phyloP scores from a whole-genome alignment of 2,797 vertebrate species.

The Columba guinea region DNA sequence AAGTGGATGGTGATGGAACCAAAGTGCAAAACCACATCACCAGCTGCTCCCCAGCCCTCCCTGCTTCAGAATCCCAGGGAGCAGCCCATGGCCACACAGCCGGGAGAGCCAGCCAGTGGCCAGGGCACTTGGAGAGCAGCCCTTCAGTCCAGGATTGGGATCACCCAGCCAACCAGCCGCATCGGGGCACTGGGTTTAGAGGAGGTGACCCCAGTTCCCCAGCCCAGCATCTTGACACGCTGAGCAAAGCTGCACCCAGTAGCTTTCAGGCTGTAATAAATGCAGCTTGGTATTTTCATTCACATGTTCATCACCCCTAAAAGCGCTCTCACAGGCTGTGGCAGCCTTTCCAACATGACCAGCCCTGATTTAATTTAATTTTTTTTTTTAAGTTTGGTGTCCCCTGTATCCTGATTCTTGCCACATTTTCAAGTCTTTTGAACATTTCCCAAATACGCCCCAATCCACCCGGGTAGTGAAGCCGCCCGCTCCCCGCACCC shows the following conservation, averaged over 20 bases:
- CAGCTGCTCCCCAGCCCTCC: background rate
- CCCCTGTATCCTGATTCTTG: background rate
- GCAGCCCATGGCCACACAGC: background rate
- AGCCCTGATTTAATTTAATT: background rate
- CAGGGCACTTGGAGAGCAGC: background rate
- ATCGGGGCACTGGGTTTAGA: accelerated
- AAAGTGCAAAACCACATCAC: background rate
- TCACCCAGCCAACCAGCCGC: background rate
- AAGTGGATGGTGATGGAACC: background rate
- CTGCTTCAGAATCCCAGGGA: background rate
- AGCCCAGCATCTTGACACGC: accelerated
- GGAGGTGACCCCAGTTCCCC: background rate
- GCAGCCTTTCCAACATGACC: background rate
- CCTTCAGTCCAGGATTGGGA: accelerated
- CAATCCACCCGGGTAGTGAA: accelerated
- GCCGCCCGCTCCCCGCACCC: background rate
- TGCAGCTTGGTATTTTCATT: background rate
- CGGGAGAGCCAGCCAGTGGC: background rate
- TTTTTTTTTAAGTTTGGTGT: background rate
- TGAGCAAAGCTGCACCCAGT: background rate
- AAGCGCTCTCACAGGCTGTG: background rate
- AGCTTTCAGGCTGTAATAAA: background rate
- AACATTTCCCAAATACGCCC: accelerated
- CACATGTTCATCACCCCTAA: accelerated
- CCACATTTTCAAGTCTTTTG: background rate